Conservation (phyloP, 1,140 invertebrate genomes). For the Drosophila virilis region DNA sequence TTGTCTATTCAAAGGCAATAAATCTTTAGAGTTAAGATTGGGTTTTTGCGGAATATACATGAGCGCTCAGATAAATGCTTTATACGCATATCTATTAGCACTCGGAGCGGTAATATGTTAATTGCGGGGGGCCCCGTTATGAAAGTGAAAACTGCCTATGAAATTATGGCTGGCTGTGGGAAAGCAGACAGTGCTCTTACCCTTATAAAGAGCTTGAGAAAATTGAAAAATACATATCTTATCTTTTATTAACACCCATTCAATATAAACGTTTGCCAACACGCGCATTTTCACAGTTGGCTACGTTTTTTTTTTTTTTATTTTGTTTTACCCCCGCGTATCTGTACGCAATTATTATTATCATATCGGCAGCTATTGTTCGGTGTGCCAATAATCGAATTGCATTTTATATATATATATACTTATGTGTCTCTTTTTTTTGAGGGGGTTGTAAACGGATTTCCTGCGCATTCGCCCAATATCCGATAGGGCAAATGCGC, state of each 20-base stretch:
- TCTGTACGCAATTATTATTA: slow-evolving; percentile 28
- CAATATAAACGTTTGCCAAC: slow-evolving; percentile 30
- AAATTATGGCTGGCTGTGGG: slow-evolving; percentile 15
- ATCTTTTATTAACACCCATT: slow-evolving; percentile 42
- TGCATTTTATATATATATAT: slow-evolving; percentile 43
- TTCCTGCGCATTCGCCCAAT: slow-evolving; percentile 63
- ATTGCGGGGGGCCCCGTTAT: neutral
- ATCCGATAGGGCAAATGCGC: slow-evolving; percentile 62
- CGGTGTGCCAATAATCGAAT: slow-evolving; percentile 51
- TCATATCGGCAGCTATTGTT: slow-evolving; percentile 21
- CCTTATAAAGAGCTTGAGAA: slow-evolving; percentile 23
- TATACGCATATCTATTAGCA: slow-evolving; percentile 13
- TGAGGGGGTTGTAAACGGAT: slow-evolving; percentile 54
- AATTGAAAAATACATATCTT: slow-evolving; percentile 50
- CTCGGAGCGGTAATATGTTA: slow-evolving; percentile 2
- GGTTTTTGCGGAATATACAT: neutral
- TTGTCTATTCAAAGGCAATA: slow-evolving; percentile 49
- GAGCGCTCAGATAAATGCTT: slow-evolving; percentile 50
- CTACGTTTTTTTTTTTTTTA: slow-evolving; percentile 35
- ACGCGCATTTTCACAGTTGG: slow-evolving; percentile 63
- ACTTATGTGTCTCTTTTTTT: slow-evolving; percentile 20
- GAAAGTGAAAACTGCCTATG: slow-evolving; percentile 26
- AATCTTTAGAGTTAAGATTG: slow-evolving; percentile 41
- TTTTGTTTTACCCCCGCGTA: slow-evolving; percentile 29
- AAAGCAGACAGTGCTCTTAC: slow-evolving; percentile 18